A percentile compares a stretch with the other conserved stretches of the same genome.
Conservation (phyloP, 23 tunicate genomes). For the Diplosoma virens region DNA sequence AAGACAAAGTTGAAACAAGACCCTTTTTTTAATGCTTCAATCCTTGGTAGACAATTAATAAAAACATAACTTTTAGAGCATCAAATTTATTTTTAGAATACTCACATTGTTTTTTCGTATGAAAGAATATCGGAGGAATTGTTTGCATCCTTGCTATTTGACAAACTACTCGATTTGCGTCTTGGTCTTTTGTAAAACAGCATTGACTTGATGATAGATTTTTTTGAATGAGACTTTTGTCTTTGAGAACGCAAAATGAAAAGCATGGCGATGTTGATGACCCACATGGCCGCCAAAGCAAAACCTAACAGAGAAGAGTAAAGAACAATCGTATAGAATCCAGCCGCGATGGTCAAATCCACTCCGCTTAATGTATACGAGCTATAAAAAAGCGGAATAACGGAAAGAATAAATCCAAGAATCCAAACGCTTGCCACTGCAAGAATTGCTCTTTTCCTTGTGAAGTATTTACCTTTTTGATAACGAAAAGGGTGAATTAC, state of each 20-base stretch:
- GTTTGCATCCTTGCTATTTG: background rate
- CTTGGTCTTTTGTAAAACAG: slow-evolving; percentile 42
- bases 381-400: background rate
- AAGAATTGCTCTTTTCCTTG: slow-evolving; percentile 32
- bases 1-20: too few relatives aligned
- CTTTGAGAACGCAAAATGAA: slow-evolving; percentile 40
- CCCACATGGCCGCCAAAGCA: slow-evolving; percentile 72
- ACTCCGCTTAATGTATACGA: slow-evolving; percentile 33
- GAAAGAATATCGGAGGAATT: background rate
- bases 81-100: too few relatives aligned
- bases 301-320: slow-evolving; percentile 49
- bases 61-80: too few relatives aligned
- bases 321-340: slow-evolving; percentile 22
- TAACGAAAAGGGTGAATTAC: slow-evolving; percentile 65
- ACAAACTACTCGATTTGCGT: slow-evolving; percentile 14
- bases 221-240: background rate
- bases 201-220: too few relatives aligned
- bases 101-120: background rate
- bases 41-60: too few relatives aligned
- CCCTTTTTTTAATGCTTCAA: too few relatives aligned
- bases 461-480: slow-evolving; percentile 58
- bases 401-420: background rate
- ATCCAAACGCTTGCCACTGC: slow-evolving; percentile 55
- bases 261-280: slow-evolving; percentile 67
- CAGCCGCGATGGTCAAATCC: slow-evolving; percentile 54